Percentiles rank a stretch among this genome's conserved stretches.
Conservation (phyloP, 2,113 vertebrate species). For the Macrotis lagotis region DNA sequence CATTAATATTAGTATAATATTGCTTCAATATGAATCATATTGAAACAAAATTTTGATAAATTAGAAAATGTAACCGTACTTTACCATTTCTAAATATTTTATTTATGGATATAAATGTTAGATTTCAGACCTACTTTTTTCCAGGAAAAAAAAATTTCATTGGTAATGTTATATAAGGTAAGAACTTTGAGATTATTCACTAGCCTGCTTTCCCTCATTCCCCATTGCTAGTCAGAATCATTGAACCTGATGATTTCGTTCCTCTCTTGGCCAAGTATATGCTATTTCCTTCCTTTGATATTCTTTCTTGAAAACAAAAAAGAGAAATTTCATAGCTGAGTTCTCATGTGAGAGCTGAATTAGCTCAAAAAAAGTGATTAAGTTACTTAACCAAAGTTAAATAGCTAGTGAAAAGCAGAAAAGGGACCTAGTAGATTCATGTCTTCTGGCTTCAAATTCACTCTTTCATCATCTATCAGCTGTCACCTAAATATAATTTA, state of each 20-base stretch:
- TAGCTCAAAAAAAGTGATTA: neutral
- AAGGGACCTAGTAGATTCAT: neutral
- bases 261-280: neutral
- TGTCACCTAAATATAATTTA: neutral
- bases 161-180: neutral
- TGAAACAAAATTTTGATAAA: neutral
- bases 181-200: neutral
- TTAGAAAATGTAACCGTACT: neutral
- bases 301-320: neutral
- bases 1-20: too few species aligned
- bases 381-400: neutral
- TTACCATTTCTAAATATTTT: neutral
- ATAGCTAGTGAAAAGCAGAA: neutral
- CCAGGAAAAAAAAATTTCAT: neutral
- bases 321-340: neutral
- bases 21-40: too few species aligned
- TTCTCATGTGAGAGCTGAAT: neutral
- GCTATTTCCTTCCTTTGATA: neutral
- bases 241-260: neutral
- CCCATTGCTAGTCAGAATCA: neutral
- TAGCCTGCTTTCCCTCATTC: neutral
- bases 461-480: neutral
- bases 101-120: neutral
- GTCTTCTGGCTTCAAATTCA: neutral
- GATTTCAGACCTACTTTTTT: neutral